Evolutionary conservation across 2,113 vertebrate species (phyloP).

Genomic region (Rhinoderma darwinii): DNA sequence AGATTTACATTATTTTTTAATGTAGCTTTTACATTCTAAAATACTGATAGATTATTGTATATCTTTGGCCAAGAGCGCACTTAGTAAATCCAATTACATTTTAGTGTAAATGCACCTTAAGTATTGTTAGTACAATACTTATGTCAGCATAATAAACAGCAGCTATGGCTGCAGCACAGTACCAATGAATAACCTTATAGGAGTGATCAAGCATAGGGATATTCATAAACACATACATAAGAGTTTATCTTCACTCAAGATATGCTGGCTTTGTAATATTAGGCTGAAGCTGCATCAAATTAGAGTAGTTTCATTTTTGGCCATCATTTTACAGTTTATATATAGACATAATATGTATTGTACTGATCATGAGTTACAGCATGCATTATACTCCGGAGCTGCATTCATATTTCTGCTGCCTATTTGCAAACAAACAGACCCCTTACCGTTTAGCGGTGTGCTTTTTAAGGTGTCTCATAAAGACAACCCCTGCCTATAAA

Average conservation of each 20-base stretch:
- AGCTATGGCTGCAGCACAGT: background rate
- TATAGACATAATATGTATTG: too few relatives aligned
- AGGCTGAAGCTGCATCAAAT: background rate
- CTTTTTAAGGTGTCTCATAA: too few relatives aligned
- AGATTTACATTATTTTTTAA: slow-evolving; percentile 25
- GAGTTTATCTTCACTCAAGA: background rate
- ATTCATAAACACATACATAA: background rate
- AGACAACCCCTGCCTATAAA: too few relatives aligned
- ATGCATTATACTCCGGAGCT: too few relatives aligned
- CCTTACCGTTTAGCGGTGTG: too few relatives aligned
- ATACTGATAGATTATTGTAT: background rate
- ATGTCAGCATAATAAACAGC: slow-evolving; percentile 16
- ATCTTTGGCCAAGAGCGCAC: background rate
- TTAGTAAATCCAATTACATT: slow-evolving; percentile 7
- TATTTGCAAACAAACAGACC: too few relatives aligned
- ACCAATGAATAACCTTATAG: background rate
- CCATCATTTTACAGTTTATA: too few relatives aligned
- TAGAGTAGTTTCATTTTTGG: background rate
- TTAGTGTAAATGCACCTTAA: background rate
- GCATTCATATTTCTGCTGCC: too few relatives aligned
- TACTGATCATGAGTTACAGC: too few relatives aligned
- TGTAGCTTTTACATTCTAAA: slow-evolving; percentile 17
- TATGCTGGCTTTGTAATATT: background rate
- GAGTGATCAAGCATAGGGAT: background rate
- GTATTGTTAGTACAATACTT: slow-evolving; percentile 1